These are phyloP conservation scores for Philereme transversata DNA, from an alignment of 2,888 invertebrate genomes.

Conservation along the genomic window DNA sequence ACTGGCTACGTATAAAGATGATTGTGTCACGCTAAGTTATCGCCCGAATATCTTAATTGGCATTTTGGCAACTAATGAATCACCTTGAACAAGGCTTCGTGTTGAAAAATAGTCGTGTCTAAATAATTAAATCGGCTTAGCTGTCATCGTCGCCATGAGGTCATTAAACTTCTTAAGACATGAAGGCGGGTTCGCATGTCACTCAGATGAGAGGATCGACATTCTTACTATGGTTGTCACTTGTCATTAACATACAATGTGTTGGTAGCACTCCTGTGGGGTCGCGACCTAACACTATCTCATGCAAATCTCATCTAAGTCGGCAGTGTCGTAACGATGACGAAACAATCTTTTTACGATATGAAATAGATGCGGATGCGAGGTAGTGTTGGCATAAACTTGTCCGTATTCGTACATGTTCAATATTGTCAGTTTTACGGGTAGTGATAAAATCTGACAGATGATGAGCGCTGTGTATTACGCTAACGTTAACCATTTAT, in stretches of 20 bases:
- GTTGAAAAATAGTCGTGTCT: slow-evolving; percentile 27
- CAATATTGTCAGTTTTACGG: slow-evolving; percentile 22
- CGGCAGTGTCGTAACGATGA: slow-evolving; percentile 21
- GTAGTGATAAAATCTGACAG: slow-evolving; percentile 11
- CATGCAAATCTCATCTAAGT: slow-evolving; percentile 37
- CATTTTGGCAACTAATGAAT: slow-evolving; percentile 19
- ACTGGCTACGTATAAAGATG: slow-evolving; percentile 10
- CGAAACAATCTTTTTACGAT: slow-evolving; percentile 26
- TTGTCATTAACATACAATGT: slow-evolving; percentile 78
- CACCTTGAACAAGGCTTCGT: slow-evolving; percentile 23
- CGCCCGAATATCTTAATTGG: slow-evolving; percentile 25
- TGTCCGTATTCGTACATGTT: slow-evolving; percentile 23
- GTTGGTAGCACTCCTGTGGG: slow-evolving; percentile 66
- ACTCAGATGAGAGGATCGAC: slow-evolving; percentile 41
- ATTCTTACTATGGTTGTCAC: slow-evolving; percentile 55
- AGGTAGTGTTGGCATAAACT: slow-evolving; percentile 14
- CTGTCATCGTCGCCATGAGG: slow-evolving; percentile 30
- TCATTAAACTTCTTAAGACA: slow-evolving; percentile 39
- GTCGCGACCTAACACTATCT: slow-evolving; percentile 50
- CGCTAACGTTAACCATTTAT: not conserved
- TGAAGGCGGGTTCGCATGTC: slow-evolving; percentile 29
- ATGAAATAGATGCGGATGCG: slow-evolving; percentile 11
- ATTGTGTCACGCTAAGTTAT: slow-evolving; percentile 21
- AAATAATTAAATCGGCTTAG: slow-evolving; percentile 39
- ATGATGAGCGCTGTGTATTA: not conserved